Conservation (phyloP, 1,140 invertebrate species). For the Lasaia peninsularis region DNA sequence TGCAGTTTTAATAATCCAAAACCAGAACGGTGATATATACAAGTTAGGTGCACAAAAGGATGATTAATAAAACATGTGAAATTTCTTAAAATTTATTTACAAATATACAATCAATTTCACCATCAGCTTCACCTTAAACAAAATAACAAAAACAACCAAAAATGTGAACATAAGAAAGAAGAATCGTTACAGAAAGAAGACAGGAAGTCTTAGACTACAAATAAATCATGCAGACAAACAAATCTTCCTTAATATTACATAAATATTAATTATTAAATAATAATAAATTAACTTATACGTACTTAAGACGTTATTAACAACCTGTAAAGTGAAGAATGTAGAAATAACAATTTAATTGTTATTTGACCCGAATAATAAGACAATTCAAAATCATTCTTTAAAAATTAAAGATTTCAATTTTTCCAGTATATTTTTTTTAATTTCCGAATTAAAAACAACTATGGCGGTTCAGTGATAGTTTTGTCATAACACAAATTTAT, state of each 20-base stretch:
- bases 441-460: no score
- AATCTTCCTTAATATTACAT: constrained; percentile 11
- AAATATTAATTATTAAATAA: constrained; percentile 12
- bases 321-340: not conserved
- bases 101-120: constrained; percentile 30
- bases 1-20: no score
- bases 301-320: constrained; percentile 5
- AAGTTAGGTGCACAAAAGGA: constrained; percentile 23
- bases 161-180: constrained; percentile 29
- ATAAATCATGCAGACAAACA: not conserved
- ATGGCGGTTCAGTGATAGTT: no score
- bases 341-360: constrained; percentile 3
- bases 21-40: not conserved
- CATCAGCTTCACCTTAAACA: constrained; percentile 26
- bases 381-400: constrained; percentile 6
- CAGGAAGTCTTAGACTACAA: not conserved
- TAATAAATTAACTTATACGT: constrained; percentile 17
- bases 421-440: no score
- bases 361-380: constrained; percentile 11
- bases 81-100: constrained; percentile 62
- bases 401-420: no score
- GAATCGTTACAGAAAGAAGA: not conserved
- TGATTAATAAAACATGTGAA: constrained; percentile 57
- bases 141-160: constrained; percentile 38
- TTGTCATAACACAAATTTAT: no score